Evolutionary conservation across 1,140 invertebrate species (phyloP), one percentile per base, ranked within the genome.

Genomic region (Procambarus clarkii): DNA sequence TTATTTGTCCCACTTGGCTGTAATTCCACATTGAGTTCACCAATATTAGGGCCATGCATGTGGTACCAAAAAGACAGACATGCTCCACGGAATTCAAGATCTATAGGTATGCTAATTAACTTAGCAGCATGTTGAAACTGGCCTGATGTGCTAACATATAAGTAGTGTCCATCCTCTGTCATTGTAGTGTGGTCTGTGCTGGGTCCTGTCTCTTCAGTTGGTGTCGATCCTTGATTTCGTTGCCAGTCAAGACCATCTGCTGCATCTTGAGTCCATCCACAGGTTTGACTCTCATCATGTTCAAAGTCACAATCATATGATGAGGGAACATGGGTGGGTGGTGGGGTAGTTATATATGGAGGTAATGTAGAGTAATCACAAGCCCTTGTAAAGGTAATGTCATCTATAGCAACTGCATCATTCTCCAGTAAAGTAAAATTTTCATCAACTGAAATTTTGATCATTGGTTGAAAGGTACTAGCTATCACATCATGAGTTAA

Each of bases 251-350:
- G 48, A 8, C 60, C 60, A 86, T 91, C 90, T 13, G 80, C 46
- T n/a, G 21, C 79, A 34, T 80, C 83, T 80, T 91, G 90, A 15
- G 24, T 81, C 90, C 90, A 91, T 46, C 69, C 74, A 76, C 90
- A 91, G 1, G 58, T 64, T 45, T 69, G 46, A 64, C 48, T 50
- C 9, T 54, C 78, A 69, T 86, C 74, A 24, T 79, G 44, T 76
- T 91, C 90, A 86, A 91, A 91, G 50, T 91, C 83, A 86, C 90
- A 91, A 60, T 91, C 90, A 81, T 80, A 91, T 50, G 69, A 54
- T 4, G 90, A 81, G 21, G 90, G 90, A 9, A 54, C 44, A 69
- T 91, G 90, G 48, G 90, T 86, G 45, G 90, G 90, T 50, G 58
- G 45, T 24, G 58, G 84, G 34, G 77, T 91, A 50, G 90, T 91